phyloP scores from a whole-genome alignment of 1,140 invertebrate species.

The Octopus sinensis region DNA sequence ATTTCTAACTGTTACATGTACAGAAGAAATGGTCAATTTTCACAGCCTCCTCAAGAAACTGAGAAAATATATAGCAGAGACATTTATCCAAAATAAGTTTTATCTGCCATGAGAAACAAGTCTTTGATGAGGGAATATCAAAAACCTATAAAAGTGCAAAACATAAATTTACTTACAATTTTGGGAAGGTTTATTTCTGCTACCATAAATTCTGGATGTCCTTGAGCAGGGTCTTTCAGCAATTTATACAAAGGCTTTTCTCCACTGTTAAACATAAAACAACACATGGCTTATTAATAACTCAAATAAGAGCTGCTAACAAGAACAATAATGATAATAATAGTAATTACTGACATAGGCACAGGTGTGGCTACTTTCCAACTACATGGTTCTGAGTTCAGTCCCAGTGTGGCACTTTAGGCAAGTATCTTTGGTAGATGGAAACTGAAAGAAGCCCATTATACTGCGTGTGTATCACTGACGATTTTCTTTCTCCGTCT shows the following conservation, averaged over 20 bases:
- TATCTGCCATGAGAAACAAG: not conserved
- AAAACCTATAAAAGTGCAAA: not conserved
- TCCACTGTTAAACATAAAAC: conserved; percentile 38
- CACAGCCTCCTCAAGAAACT: not conserved
- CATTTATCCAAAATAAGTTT: not conserved
- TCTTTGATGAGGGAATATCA: not conserved
- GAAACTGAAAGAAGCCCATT: no score
- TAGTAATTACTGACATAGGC: no score
- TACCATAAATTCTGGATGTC: conserved; percentile 55
- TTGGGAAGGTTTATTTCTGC: conserved; percentile 62
- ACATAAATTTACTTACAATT: conserved; percentile 48
- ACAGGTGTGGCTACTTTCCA: no score
- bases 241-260: conserved; percentile 51
- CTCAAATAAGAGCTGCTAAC: no score
- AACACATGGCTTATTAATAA: conserved; percentile 13
- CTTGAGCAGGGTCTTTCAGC: conserved; percentile 51
- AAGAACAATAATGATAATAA: no score
- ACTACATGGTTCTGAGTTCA: no score
- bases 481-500: no score
- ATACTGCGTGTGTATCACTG: no score
- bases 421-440: no score
- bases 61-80: not conserved
- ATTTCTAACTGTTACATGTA: not conserved
- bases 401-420: no score
- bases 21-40: not conserved